Conservation (phyloP, 2,797 vertebrate genomes). For the Trematomus bernacchii region DNA sequence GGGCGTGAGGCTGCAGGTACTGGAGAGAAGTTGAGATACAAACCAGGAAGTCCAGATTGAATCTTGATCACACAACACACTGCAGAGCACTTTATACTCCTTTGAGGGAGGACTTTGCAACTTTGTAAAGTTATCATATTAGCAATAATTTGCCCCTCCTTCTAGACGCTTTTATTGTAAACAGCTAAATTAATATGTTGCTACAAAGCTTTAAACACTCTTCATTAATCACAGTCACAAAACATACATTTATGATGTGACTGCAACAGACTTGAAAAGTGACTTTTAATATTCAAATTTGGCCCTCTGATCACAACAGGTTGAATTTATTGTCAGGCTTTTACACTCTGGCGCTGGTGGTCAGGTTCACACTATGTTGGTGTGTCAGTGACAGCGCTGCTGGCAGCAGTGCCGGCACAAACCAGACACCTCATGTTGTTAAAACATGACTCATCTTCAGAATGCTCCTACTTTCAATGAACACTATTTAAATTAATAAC, state of each 20-base stretch:
- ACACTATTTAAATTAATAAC: background rate
- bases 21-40: constrained; percentile 45
- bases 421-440: constrained; percentile 51
- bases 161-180: constrained; percentile 14
- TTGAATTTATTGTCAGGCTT: constrained; percentile 28
- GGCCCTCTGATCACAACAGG: constrained; percentile 5
- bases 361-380: constrained; percentile 45
- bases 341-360: constrained; percentile 27
- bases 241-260: background rate
- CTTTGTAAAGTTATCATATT: constrained; percentile 23
- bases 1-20: constrained; percentile 54
- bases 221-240: background rate
- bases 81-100: constrained; percentile 41
- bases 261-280: background rate
- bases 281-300: constrained; percentile 10
- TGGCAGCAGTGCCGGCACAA: constrained; percentile 44
- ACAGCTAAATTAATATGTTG: constrained; percentile 18
- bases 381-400: constrained; percentile 39
- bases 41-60: constrained; percentile 51
- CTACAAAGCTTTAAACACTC: background rate
- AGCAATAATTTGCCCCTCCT: constrained; percentile 36
- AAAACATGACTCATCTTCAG: constrained; percentile 39
- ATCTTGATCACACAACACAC: constrained; percentile 28
- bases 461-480: constrained; percentile 12
- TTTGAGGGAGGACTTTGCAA: constrained; percentile 57